Percentiles rank a stretch among this genome's conserved stretches.
Evolutionary conservation across 2,888 invertebrate species (phyloP).

Genomic region (Torymus aiolomorphi): DNA sequence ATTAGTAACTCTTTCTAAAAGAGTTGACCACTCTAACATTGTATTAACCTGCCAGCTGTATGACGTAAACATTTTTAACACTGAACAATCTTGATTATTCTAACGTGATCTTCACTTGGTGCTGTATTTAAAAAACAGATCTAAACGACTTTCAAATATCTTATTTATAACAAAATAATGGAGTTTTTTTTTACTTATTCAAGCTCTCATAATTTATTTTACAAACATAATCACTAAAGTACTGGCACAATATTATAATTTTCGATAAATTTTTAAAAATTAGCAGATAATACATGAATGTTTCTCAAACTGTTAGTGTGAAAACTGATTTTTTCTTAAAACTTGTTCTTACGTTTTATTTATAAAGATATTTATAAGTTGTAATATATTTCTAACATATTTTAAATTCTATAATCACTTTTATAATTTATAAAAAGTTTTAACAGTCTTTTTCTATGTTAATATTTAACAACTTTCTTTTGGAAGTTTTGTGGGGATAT

Average conservation of each 20-base stretch:
- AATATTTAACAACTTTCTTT: background rate
- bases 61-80: slow-evolving; percentile 1
- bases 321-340: too few species aligned
- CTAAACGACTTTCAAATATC: background rate
- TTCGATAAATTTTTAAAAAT: too few species aligned
- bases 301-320: too few species aligned
- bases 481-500: too few species aligned
- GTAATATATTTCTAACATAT: too few species aligned
- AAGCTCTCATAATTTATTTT: background rate
- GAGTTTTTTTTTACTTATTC: too few species aligned
- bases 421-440: background rate
- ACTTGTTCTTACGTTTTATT: too few species aligned
- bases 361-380: too few species aligned
- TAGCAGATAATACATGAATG: too few species aligned
- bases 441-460: background rate
- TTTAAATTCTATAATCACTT: background rate
- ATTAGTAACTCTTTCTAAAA: slow-evolving; percentile 44
- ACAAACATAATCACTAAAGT: background rate
- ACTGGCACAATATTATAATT: slow-evolving; percentile 15
- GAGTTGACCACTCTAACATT: slow-evolving; percentile 46
- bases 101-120: slow-evolving; percentile 28
- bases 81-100: slow-evolving; percentile 13
- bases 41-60: slow-evolving; percentile 34
- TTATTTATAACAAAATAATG: too few species aligned
- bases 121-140: slow-evolving; percentile 29